Percentiles rank a stretch among this genome's conserved stretches.
phyloP scores from a whole-genome alignment of 2,888 invertebrate genomes.

The Stenchaetothrips biformis region DNA sequence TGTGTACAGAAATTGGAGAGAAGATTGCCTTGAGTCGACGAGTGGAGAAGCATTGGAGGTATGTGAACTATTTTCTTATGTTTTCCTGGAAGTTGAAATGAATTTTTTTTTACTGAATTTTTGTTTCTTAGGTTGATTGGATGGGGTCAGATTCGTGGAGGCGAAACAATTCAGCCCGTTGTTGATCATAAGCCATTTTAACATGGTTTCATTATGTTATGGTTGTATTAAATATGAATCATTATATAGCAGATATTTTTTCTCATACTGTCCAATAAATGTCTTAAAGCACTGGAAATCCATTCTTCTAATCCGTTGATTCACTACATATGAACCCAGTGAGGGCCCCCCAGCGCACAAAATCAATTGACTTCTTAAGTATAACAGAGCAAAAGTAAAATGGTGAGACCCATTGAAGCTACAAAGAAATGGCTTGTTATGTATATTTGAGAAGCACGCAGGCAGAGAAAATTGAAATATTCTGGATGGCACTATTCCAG shows the following conservation, averaged over 20 bases:
- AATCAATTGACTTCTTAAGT: too few relatives aligned
- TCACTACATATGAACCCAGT: not conserved
- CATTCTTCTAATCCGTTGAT: not conserved
- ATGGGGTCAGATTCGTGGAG: conserved; percentile 98
- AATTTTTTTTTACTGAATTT: conserved; percentile 30
- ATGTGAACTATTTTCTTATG: conserved; percentile 41
- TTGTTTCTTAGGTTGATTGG: conserved; percentile 77
- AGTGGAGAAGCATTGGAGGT: conserved; percentile 99
- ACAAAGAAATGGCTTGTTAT: not conserved
- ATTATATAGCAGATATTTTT: conserved; percentile 6
- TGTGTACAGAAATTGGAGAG: conserved; percentile 97
- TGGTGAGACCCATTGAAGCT: not conserved
- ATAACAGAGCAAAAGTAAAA: not conserved
- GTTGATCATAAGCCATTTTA: conserved; percentile 46
- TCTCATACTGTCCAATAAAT: conserved; percentile 14
- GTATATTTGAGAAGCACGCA: not conserved
- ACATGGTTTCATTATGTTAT: not conserved
- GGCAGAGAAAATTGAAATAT: too few relatives aligned
- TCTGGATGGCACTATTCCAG: too few relatives aligned
- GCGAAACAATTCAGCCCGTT: conserved; percentile 87
- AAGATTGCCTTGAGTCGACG: conserved; percentile 98
- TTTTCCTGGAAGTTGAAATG: not conserved
- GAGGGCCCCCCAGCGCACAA: not conserved
- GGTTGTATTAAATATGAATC: not conserved
- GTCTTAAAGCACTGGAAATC: not conserved